Evolutionary conservation across 2,113 vertebrate genomes (phyloP).

Genomic region (Odontophorus gujanensis): DNA sequence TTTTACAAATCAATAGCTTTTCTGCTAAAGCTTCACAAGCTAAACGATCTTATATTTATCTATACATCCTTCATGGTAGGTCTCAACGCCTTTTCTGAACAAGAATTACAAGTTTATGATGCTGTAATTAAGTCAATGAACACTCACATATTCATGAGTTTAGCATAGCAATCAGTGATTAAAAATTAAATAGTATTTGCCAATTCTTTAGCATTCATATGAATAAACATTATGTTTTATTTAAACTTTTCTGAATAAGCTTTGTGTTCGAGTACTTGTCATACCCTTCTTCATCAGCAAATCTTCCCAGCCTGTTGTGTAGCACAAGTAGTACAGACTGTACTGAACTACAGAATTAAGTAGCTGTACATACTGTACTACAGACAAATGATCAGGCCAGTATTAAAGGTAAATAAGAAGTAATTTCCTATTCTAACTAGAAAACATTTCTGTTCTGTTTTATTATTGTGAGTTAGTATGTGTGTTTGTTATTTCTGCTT

Average conservation of each 20-base stretch:
- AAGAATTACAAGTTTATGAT: conserved; percentile 15
- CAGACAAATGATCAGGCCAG: not conserved
- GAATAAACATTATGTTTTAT: not conserved
- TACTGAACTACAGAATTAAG: not conserved
- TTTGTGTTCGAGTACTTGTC: not conserved
- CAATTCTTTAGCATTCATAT: not conserved
- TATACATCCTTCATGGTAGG: not conserved
- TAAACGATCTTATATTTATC: not conserved
- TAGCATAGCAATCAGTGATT: not conserved
- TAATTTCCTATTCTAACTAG: not conserved
- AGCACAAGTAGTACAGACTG: not conserved
- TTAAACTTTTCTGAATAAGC: not conserved
- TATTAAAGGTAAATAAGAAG: not conserved
- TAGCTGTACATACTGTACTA: not conserved
- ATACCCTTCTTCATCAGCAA: not conserved
- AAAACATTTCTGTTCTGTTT: too few species aligned
- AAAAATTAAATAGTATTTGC: not conserved
- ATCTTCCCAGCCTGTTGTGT: not conserved
- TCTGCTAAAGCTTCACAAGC: not conserved
- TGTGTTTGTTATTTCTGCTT: too few species aligned
- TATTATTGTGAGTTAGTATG: too few species aligned
- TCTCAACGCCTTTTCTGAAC: not conserved
- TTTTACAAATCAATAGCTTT: conserved; percentile 49
- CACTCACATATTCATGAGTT: not conserved
- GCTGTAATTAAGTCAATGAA: conserved; percentile 32